A percentile compares a stretch with the other conserved stretches of the same genome.
These are phyloP conservation scores for Euura saliciscinereae DNA, from an alignment of 1,140 invertebrate species.

Conservation along the genomic window DNA sequence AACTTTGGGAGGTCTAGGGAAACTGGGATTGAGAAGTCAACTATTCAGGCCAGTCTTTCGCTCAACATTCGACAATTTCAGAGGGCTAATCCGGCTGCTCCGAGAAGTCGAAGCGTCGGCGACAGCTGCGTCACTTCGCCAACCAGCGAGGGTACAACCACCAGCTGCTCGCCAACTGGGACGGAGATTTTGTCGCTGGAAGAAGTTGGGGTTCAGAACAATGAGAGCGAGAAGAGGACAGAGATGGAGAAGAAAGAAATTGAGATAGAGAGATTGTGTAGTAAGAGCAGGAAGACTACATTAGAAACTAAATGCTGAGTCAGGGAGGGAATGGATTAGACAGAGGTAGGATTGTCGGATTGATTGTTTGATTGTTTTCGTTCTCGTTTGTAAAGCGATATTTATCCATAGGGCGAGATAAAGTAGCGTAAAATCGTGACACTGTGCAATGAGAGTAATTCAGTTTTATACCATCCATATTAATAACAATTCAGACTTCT, in stretches of 20 bases:
- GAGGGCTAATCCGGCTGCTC: conserved; percentile 32
- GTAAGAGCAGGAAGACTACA: conserved; percentile 28
- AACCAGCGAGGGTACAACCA: conserved; percentile 48
- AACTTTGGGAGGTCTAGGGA: conserved; percentile 13
- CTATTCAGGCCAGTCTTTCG: conserved; percentile 42
- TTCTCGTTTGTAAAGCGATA: too few relatives aligned
- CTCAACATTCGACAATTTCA: conserved; percentile 42
- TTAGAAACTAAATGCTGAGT: conserved; percentile 50
- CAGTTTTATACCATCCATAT: too few relatives aligned
- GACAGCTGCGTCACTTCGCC: conserved; percentile 52
- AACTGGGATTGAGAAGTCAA: conserved; percentile 28
- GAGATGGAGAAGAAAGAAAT: neutral
- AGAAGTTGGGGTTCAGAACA: conserved; percentile 37
- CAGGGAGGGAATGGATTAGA: neutral
- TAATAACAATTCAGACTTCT: too few relatives aligned
- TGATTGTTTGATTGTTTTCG: neutral
- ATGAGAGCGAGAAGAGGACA: conserved; percentile 9
- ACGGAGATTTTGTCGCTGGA: conserved; percentile 46
- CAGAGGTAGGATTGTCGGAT: conserved; percentile 6
- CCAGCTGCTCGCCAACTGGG: conserved; percentile 48
- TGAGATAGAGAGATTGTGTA: conserved; percentile 19
- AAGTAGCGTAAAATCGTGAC: too few relatives aligned
- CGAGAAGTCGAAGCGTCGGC: conserved; percentile 44
- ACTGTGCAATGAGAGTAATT: too few relatives aligned
- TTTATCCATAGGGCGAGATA: too few relatives aligned